phyloP scores from a whole-genome alignment of 2,797 vertebrate species.

The Eulemur albifrons region DNA sequence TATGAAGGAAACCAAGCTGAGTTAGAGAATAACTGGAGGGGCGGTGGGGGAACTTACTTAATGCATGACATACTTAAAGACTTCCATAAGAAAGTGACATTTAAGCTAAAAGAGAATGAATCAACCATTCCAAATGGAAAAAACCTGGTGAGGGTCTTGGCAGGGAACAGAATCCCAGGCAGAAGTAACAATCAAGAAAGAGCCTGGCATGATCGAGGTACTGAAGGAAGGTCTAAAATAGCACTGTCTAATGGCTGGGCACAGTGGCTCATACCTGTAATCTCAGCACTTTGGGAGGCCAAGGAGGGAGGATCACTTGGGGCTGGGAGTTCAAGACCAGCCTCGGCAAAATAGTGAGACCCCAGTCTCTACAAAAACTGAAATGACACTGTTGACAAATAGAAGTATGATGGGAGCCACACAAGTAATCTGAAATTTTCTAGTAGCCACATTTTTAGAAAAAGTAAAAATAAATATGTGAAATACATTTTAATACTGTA shows the following conservation, averaged over 20 bases:
- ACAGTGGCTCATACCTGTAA: background rate
- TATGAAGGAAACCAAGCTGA: background rate
- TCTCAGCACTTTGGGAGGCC: background rate
- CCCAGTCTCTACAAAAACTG: background rate
- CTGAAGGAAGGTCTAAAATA: background rate
- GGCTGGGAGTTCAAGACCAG: background rate
- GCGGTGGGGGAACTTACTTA: background rate
- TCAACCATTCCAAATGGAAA: background rate
- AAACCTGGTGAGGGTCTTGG: background rate
- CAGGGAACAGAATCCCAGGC: background rate
- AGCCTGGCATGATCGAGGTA: background rate
- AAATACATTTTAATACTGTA: background rate
- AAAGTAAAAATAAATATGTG: background rate
- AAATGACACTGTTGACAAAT: background rate
- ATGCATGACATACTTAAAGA: background rate
- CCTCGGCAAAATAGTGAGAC: background rate
- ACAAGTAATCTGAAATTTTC: background rate
- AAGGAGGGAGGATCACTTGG: background rate
- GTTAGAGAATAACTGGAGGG: background rate
- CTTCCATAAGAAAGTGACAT: background rate
- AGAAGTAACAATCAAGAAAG: background rate
- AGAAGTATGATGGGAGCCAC: background rate
- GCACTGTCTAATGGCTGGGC: background rate
- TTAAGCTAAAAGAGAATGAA: background rate
- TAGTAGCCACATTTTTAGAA: background rate